Conservation (phyloP, 2,888 invertebrate genomes). For the Stenodera caucasica region DNA sequence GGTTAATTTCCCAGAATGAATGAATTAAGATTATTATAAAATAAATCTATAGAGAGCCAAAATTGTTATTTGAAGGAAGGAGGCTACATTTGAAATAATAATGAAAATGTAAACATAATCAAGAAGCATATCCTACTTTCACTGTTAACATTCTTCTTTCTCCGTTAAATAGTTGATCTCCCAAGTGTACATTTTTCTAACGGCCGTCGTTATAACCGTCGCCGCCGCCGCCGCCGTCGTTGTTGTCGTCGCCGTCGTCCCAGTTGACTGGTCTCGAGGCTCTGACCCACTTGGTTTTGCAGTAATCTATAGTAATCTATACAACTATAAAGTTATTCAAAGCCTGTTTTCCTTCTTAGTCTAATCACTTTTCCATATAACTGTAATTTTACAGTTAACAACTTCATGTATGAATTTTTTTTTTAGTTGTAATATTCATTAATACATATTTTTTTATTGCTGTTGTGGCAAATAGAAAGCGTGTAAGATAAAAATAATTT, state of each 20-base stretch:
- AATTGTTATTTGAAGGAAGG: background rate
- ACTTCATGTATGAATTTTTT: too few species aligned
- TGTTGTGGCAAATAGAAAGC: conserved; percentile 26
- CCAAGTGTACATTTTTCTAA: conserved; percentile 24
- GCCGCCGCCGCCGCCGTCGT: too few species aligned
- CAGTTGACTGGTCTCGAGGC: conserved; percentile 29
- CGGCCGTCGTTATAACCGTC: too few species aligned
- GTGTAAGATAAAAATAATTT: conserved; percentile 27
- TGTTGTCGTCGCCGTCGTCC: conserved; percentile 34
- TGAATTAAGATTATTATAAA: background rate
- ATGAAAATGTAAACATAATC: conserved; percentile 25
- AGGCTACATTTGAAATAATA: background rate
- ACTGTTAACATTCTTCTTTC: conserved; percentile 39
- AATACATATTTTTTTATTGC: too few species aligned
- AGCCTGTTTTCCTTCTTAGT: background rate
- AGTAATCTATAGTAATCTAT: conserved; percentile 15
- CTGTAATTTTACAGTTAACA: conserved; percentile 5
- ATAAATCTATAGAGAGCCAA: background rate
- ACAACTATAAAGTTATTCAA: background rate
- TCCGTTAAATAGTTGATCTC: conserved; percentile 17
- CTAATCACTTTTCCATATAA: conserved; percentile 4
- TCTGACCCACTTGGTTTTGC: conserved; percentile 38
- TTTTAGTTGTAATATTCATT: too few species aligned
- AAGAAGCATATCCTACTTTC: conserved; percentile 42
- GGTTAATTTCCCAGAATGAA: background rate